A percentile compares a stretch with the other conserved stretches of the same genome.
These are phyloP conservation scores for Acanthopagrus latus DNA, from an alignment of 2,797 vertebrate genomes.

Conservation along the genomic window DNA sequence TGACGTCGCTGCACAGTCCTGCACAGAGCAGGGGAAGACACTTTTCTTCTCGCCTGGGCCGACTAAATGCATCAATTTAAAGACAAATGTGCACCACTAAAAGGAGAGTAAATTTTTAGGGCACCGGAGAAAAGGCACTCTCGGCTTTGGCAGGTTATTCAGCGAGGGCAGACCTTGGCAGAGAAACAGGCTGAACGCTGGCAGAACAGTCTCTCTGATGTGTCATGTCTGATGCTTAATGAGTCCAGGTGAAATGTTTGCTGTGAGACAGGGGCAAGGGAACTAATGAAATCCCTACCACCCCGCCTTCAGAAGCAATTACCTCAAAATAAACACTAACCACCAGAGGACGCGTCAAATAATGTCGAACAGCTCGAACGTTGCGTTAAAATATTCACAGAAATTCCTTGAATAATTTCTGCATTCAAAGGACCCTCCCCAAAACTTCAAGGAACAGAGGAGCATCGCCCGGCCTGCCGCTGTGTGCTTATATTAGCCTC, in stretches of 20 bases:
- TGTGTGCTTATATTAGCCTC: conserved; percentile 56
- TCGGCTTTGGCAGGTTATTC: conserved; percentile 42
- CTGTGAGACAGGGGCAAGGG: conserved; percentile 43
- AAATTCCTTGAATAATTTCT: conserved; percentile 42
- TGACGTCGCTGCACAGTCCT: conserved; percentile 3
- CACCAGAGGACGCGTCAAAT: conserved; percentile 34
- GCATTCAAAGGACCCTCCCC: conserved; percentile 49
- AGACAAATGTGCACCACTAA: conserved; percentile 24
- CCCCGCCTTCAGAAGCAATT: conserved; percentile 47
- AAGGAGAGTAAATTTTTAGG: conserved; percentile 18
- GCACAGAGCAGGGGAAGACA: not conserved
- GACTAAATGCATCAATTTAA: conserved; percentile 38
- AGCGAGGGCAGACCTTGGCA: conserved; percentile 45
- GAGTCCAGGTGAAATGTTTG: conserved; percentile 68
- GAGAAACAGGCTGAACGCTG: conserved; percentile 33
- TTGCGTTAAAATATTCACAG: conserved; percentile 45
- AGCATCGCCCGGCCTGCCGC: conserved; percentile 37
- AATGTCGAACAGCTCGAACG: conserved; percentile 26
- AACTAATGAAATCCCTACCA: conserved; percentile 50
- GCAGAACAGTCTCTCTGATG: conserved; percentile 50
- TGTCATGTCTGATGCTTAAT: conserved; percentile 65
- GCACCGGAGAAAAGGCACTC: conserved; percentile 25
- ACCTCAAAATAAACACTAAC: conserved; percentile 55
- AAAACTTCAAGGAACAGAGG: conserved; percentile 49
- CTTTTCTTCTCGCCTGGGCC: not conserved